A percentile compares a stretch with the other conserved stretches of the same genome.
Evolutionary conservation across 2,888 invertebrate genomes (phyloP).

Genomic region (Cerceris ruficornis): DNA sequence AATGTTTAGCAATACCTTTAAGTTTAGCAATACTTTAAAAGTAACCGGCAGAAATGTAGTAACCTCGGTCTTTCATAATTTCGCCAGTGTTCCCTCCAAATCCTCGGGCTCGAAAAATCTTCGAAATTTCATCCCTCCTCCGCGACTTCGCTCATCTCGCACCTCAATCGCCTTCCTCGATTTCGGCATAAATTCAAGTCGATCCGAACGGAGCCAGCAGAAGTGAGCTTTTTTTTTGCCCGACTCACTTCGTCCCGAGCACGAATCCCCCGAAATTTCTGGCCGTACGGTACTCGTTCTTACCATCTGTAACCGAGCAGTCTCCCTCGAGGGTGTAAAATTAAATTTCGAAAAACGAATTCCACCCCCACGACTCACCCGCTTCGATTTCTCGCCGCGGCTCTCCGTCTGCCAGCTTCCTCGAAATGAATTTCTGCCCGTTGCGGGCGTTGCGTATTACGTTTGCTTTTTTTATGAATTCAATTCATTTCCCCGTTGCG

Average conservation of each 20-base stretch:
- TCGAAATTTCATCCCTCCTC: background rate
- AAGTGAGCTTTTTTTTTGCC: no score
- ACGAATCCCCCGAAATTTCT: no score
- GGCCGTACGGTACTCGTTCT: no score
- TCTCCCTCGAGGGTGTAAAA: background rate
- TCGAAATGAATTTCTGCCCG: constrained; percentile 10
- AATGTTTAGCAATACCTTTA: no score
- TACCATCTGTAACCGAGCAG: background rate
- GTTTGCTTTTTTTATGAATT: constrained; percentile 11
- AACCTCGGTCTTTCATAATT: no score
- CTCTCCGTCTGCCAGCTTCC: background rate
- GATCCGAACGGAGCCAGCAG: background rate
- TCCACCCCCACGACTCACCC: background rate
- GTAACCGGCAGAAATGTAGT: no score
- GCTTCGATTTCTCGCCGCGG: background rate
- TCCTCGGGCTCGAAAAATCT: no score
- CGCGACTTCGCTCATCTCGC: background rate
- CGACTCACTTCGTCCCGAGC: no score
- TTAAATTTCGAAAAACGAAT: constrained; percentile 10
- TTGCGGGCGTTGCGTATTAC: background rate
- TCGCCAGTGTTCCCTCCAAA: no score
- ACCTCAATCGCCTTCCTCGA: background rate
- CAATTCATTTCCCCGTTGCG: constrained; percentile 42
- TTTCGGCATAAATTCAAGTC: constrained; percentile 35
- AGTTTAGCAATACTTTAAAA: no score